These are phyloP conservation scores for Meganola albula DNA, from an alignment of 2,888 invertebrate genomes.

Conservation along the genomic window DNA sequence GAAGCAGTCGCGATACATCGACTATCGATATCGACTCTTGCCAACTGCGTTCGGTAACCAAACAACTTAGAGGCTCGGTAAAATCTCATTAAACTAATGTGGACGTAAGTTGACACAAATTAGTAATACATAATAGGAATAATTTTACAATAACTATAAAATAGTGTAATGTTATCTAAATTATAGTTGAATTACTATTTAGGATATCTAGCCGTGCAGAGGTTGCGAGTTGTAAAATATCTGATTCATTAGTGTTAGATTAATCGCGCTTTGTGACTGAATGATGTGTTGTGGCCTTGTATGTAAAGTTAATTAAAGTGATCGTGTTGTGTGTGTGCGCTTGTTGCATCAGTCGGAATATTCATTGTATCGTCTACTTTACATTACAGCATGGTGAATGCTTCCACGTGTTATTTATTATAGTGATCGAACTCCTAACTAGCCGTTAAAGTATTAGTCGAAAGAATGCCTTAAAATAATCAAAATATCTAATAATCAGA, in stretches of 20 bases:
- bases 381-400: slow-evolving; percentile 50
- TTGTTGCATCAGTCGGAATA: slow-evolving; percentile 65
- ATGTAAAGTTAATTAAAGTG: slow-evolving; percentile 62
- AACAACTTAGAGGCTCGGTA: slow-evolving; percentile 48
- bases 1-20: slow-evolving; percentile 33
- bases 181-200: slow-evolving; percentile 47
- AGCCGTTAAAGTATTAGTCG: slow-evolving; percentile 60
- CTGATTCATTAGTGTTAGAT: slow-evolving; percentile 50
- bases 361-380: slow-evolving; percentile 51
- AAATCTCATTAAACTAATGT: slow-evolving; percentile 45
- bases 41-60: slow-evolving; percentile 48
- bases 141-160: slow-evolving; percentile 56
- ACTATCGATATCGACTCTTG: slow-evolving; percentile 48
- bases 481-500: slow-evolving; percentile 22
- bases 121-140: slow-evolving; percentile 54
- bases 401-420: slow-evolving; percentile 64
- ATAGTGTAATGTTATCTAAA: slow-evolving; percentile 54
- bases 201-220: slow-evolving; percentile 34
- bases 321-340: slow-evolving; percentile 62
- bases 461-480: slow-evolving; percentile 56
- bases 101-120: slow-evolving; percentile 53
- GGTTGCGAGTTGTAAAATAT: slow-evolving; percentile 47
- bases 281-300: slow-evolving; percentile 78
- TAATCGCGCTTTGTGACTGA: slow-evolving; percentile 74
- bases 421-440: slow-evolving; percentile 47